Evolutionary conservation across 2,888 invertebrate genomes (phyloP).

Genomic region (Xanthia icteritia): DNA sequence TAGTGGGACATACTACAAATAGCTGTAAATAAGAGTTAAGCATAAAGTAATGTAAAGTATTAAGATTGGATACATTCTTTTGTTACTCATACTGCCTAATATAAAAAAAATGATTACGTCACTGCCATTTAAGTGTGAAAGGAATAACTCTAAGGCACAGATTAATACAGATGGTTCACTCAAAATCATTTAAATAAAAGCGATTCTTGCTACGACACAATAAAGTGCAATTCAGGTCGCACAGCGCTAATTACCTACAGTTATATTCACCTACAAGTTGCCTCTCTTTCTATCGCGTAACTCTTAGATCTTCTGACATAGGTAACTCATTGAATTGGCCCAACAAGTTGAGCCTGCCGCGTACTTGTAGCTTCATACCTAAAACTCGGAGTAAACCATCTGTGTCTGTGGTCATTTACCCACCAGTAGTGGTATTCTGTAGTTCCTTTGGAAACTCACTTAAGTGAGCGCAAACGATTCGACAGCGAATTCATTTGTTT

Average conservation of each 20-base stretch:
- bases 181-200: no score
- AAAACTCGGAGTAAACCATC: no score
- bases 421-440: neutral
- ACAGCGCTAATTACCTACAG: no score
- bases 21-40: constrained; percentile 32
- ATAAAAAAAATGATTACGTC: constrained; percentile 1
- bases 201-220: no score
- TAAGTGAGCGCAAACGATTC: neutral
- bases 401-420: neutral
- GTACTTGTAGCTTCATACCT: no score
- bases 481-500: neutral
- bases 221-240: no score
- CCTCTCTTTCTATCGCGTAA: no score
- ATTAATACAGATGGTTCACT: no score
- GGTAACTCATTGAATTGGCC: no score
- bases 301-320: no score
- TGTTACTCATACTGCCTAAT: constrained; percentile 11
- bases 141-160: neutral
- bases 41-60: constrained; percentile 13
- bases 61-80: constrained; percentile 43
- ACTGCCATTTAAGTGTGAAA: neutral
- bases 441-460: neutral
- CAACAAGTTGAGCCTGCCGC: no score
- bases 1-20: constrained; percentile 20
- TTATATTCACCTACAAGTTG: no score